These are phyloP conservation scores for Sprattus sprattus DNA, from an alignment of 2,113 vertebrate genomes.

Conservation along the genomic window DNA sequence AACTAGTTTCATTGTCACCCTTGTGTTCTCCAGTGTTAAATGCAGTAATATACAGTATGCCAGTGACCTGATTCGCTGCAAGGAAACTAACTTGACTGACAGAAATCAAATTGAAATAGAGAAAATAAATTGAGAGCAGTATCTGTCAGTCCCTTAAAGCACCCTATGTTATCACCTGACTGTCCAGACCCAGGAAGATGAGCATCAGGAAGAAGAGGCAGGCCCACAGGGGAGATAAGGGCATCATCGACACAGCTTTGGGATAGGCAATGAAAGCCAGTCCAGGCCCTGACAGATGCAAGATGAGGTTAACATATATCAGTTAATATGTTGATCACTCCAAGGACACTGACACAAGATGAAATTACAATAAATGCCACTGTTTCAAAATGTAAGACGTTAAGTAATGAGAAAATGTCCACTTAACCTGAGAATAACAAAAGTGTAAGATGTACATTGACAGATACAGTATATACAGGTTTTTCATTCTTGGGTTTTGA, in stretches of 20 bases:
- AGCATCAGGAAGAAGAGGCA: constrained; percentile 99
- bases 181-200: constrained; percentile 96
- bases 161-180: constrained; percentile 78
- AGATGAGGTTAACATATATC: background rate
- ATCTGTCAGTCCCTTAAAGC: background rate
- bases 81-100: background rate
- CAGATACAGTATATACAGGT: too few species aligned
- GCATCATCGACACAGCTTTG: constrained; percentile 99
- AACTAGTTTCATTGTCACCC: background rate
- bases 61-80: background rate
- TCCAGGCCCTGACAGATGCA: constrained; percentile 81
- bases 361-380: background rate
- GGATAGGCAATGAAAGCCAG: constrained; percentile 98
- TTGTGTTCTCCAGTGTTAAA: background rate
- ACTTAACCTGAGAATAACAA: too few species aligned
- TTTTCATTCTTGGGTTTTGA: too few species aligned
- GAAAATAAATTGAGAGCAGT: too few species aligned
- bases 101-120: too few species aligned
- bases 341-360: background rate
- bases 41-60: background rate
- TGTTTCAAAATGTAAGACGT: background rate
- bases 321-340: background rate
- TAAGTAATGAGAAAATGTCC: background rate
- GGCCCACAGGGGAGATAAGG: constrained; percentile 93
- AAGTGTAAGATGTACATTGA: too few species aligned